Percentiles rank a stretch among this genome's conserved stretches.
Evolutionary conservation across 2,888 invertebrate genomes (phyloP).

Genomic region (Sylvicola cinctus): DNA sequence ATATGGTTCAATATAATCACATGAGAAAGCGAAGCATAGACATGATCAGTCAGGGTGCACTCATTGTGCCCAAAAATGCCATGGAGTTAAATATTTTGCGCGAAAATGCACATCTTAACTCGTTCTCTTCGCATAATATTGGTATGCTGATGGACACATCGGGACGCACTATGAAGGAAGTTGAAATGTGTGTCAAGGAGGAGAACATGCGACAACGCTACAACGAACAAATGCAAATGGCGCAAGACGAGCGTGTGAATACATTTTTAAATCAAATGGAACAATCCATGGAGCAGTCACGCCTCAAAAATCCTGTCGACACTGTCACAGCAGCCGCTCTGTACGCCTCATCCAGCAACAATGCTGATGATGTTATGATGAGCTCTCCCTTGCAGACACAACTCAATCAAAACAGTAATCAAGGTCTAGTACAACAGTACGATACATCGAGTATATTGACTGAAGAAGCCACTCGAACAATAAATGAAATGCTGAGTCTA

Average conservation of each 20-base stretch:
- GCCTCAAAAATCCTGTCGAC: background rate
- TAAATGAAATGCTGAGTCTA: constrained; percentile 3
- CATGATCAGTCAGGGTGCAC: constrained; percentile 7
- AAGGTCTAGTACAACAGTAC: too few species aligned
- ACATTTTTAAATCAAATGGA: background rate
- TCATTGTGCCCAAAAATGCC: background rate
- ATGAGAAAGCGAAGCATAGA: constrained; percentile 9
- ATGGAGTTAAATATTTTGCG: background rate
- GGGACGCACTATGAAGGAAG: background rate
- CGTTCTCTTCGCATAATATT: too few species aligned
- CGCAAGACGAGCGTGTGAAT: background rate
- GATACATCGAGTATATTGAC: too few species aligned
- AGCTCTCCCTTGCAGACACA: constrained; percentile 11
- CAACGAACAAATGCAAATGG: background rate
- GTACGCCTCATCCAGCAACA: constrained; percentile 11
- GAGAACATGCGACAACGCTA: too few species aligned
- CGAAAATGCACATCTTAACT: too few species aligned
- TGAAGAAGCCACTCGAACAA: too few species aligned
- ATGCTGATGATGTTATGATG: too few species aligned
- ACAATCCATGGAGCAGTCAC: background rate
- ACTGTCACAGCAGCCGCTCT: background rate
- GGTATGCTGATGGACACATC: background rate
- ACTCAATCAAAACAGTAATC: background rate
- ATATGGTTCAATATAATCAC: constrained; percentile 14
- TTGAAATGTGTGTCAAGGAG: background rate